Evolutionary conservation across 2,888 invertebrate genomes (phyloP).

Genomic region (Nomada flava): DNA sequence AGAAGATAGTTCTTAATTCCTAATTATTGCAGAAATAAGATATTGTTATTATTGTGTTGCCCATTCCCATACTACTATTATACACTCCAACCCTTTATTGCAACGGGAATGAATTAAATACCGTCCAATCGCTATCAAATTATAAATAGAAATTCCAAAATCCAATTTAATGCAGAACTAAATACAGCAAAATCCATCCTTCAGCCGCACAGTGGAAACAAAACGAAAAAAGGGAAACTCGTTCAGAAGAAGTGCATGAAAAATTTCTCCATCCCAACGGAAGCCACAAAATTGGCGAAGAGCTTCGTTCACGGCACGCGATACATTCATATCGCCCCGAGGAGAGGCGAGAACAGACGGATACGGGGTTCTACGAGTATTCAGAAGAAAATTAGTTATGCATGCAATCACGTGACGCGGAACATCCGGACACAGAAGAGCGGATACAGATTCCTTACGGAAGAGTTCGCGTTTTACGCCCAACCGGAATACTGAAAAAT

Average conservation of each 20-base stretch:
- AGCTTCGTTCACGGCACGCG: not conserved
- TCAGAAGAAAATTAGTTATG: conserved; percentile 36
- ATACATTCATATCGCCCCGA: not conserved
- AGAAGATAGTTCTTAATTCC: too few relatives aligned
- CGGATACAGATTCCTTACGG: conserved; percentile 11
- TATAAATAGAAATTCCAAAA: too few relatives aligned
- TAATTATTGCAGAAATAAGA: too few relatives aligned
- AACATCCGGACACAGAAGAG: conserved; percentile 34
- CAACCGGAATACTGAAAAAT: conserved; percentile 48
- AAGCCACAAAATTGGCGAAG: conserved; percentile 3
- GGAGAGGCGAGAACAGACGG: not conserved
- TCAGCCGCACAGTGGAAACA: too few relatives aligned
- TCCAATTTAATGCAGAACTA: too few relatives aligned
- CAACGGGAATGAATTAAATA: too few relatives aligned
- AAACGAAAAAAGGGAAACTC: too few relatives aligned
- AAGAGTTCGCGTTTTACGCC: conserved; percentile 27
- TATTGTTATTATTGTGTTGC: too few relatives aligned
- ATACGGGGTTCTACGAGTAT: conserved; percentile 27
- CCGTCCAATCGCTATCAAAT: too few relatives aligned
- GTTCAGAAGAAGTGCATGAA: not conserved
- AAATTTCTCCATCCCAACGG: not conserved
- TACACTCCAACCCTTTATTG: too few relatives aligned
- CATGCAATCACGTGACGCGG: conserved; percentile 30
- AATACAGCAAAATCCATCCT: too few relatives aligned
- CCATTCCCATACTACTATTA: too few relatives aligned